Conservation (phyloP, 2,797 vertebrate genomes). For the Phoebastria nigripes region DNA sequence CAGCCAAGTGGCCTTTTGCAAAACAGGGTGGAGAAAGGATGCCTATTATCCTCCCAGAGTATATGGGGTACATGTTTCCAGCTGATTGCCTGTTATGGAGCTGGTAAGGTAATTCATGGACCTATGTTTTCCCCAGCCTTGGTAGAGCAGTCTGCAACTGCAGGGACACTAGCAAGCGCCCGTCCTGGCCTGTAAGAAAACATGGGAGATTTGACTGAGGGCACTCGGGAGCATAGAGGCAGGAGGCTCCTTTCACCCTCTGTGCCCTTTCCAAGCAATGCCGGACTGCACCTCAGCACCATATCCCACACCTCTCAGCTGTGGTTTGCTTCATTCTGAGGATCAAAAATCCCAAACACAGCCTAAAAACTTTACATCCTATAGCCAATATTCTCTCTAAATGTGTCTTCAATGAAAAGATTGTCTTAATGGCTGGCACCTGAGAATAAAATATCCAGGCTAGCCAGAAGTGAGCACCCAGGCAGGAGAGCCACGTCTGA, state of each 20-base stretch:
- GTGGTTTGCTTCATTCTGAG: not conserved
- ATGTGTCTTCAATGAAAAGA: not conserved
- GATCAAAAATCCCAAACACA: not conserved
- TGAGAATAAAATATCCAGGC: not conserved
- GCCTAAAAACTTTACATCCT: not conserved
- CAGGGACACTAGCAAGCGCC: not conserved
- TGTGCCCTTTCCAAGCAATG: not conserved
- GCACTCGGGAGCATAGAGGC: not conserved
- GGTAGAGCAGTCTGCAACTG: not conserved
- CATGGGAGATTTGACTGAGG: not conserved
- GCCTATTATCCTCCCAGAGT: not conserved
- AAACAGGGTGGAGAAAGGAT: not conserved
- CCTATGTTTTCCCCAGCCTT: not conserved
- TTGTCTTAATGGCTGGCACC: not conserved
- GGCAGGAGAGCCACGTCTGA: not conserved
- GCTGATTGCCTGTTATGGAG: not conserved
- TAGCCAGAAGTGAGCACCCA: not conserved
- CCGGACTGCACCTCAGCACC: not conserved
- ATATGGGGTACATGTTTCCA: not conserved
- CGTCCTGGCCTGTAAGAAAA: not conserved
- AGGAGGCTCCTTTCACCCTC: not conserved
- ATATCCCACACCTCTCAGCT: not conserved
- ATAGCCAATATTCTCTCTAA: not conserved
- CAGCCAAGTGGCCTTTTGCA: not conserved
- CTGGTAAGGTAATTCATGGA: not conserved